Evolutionary conservation across 2,888 invertebrate genomes (phyloP), one percentile per base, ranked within the genome.

Genomic region (Pseudolycoriella hygida): DNA sequence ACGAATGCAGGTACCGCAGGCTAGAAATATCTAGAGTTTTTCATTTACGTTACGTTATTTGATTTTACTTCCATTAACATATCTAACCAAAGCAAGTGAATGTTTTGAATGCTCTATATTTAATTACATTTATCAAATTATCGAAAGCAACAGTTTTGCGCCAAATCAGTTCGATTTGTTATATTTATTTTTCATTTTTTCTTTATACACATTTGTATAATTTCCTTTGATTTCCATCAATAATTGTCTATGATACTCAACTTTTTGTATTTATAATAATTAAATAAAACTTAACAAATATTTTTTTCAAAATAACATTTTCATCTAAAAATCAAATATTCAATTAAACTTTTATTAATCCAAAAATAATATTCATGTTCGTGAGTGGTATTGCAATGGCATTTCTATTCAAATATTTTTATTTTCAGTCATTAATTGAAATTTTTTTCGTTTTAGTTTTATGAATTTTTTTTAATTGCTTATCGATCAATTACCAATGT

Each of bases 101-200:
- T 64, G 63, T 63, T 62, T 56, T 62, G 64, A 64, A 64, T 64
- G 64, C 63, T 59, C 61, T 54, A 51, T 59, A 60, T 57, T 58
- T 60, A 59, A 60, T 57, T 34, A 14, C 11, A 14, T 34, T 14
- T 34, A 34, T 34, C 34, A 25, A 25, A 25, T 25, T 25, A 25
- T 25, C 25, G 8, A 25, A 25, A 4, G 25, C 8, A 25, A 4
- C 25, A 25, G 8, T 25, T 25, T 25, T 25, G 8, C 25, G 25
- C 25, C 25, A 37, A 37, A 37, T 37, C n/a, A 37, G n/a, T 12
- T 37, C n/a, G 15, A 14, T 15, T 15, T 37, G 3, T 14, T 6
- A 8, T 37, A 17, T 34, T 39, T 17, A 39, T 39, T 39, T 15
- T 39, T 6, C 15, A 15, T 39, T 3, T 17, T 17, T 39, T 39